phyloP scores from a whole-genome alignment of 2,888 invertebrate genomes.

The Shargacucullia verbasci region DNA sequence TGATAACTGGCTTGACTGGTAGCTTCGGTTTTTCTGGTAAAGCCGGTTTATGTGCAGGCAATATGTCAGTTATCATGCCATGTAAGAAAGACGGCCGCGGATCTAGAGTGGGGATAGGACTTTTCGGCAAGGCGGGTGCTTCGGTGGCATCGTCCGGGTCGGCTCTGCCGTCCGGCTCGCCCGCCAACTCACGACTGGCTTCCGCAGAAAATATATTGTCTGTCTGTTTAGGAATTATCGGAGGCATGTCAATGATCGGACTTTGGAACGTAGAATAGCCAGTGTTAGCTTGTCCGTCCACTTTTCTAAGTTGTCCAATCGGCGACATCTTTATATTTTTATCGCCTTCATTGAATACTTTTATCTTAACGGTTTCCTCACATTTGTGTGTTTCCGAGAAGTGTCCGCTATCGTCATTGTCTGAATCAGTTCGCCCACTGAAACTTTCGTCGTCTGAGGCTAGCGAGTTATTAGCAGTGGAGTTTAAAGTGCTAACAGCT shows the following conservation, averaged over 20 bases:
- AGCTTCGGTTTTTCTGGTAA: slow-evolving; percentile 92
- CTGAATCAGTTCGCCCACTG: slow-evolving; percentile 88
- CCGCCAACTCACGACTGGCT: slow-evolving; percentile 93
- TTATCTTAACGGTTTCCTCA: slow-evolving; percentile 87
- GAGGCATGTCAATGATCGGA: slow-evolving; percentile 85
- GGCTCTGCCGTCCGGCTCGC: slow-evolving; percentile 96
- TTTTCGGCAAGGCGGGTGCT: slow-evolving; percentile 92
- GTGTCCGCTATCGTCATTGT: slow-evolving; percentile 88
- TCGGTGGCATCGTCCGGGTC: slow-evolving; percentile 93
- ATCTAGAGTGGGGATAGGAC: slow-evolving; percentile 90
- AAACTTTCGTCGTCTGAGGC: slow-evolving; percentile 87
- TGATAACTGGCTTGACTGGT: slow-evolving; percentile 89
- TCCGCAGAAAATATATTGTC: slow-evolving; percentile 85
- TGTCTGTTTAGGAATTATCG: slow-evolving; percentile 81
- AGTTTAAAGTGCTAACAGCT: slow-evolving; percentile 89
- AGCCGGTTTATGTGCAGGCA: slow-evolving; percentile 88
- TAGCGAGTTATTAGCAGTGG: slow-evolving; percentile 87
- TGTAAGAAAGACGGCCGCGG: slow-evolving; percentile 93
- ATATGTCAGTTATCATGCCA: slow-evolving; percentile 87
- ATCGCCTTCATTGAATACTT: slow-evolving; percentile 83
- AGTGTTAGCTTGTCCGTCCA: slow-evolving; percentile 80
- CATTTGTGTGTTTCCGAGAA: slow-evolving; percentile 85
- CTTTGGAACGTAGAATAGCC: slow-evolving; percentile 86
- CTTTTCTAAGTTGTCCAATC: slow-evolving; percentile 80
- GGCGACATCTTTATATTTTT: slow-evolving; percentile 83